Base-by-base conservation (phyloP, 2,797 vertebrate species). In the Sebastes kiyomatsui region DNA sequence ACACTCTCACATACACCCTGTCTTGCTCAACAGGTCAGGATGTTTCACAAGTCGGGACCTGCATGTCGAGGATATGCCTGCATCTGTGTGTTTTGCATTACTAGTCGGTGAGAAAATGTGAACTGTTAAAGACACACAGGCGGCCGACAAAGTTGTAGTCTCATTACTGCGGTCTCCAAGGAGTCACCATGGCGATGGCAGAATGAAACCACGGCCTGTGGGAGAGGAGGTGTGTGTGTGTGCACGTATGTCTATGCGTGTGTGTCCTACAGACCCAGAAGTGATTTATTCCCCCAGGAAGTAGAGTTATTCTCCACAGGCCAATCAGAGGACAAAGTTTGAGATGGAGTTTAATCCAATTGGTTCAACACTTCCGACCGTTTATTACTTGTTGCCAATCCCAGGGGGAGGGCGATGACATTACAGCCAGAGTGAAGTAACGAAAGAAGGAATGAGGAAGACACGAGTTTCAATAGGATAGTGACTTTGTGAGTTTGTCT, bases 191-290 rank as follows among this genome's bases (percentile, higher is more conserved):
- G 87, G 87, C 79, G 67, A 87, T 92, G 81, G 88, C 84, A 88
- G 91, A 95, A 94, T 93, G 90, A 92, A 93, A 92, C 92, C 92
- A 90, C 35, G 83, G 90, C 93, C 94, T 92, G 84, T 93, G 93
- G 93, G 93, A 94, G 86, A 66, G 61, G 67, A 49, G 32, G 65
- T 42, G 67, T 68, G 77, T 69, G 33, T 30, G 23, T 71, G 67
- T 56, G 64, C 38, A 61, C 66, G 42, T 42, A 61, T 54, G 71
- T 66, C 42, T 14, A 30, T 33, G 60, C 46, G 72, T 54, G 72
- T 60, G 65, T 68, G 66, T 25, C 81, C 83, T 85, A 81, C 79
- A 91, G 92, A 93, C 90, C 88, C 91, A 92, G 85, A 91, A 93
- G 87, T 73, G 54, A 54, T 84, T 88, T 76, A 90, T 82, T 93